Evolutionary conservation across 2,113 vertebrate species (phyloP).

Genomic region (Oophaga pumilio): DNA sequence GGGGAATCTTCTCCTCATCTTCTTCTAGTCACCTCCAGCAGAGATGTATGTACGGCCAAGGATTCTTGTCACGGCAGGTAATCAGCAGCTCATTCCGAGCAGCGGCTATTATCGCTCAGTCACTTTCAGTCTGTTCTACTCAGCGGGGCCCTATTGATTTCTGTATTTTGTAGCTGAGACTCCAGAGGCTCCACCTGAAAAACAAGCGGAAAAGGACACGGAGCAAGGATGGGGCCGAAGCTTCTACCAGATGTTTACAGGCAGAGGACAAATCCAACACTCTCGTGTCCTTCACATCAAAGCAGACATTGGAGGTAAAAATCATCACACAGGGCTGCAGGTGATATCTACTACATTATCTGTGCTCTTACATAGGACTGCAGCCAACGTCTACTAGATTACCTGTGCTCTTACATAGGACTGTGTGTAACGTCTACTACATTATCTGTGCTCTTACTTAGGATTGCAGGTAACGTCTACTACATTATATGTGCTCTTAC

Average conservation of each 20-base stretch:
- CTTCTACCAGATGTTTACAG: conserved; percentile 37
- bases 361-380: too few relatives aligned
- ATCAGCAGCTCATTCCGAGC: conserved; percentile 20
- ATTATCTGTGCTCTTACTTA: too few relatives aligned
- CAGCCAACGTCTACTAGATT: too few relatives aligned
- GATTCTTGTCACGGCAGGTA: conserved; percentile 49
- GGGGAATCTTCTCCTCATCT: too few relatives aligned
- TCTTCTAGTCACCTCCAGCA: neutral
- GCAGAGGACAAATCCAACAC: conserved; percentile 18
- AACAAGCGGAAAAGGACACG: conserved; percentile 12
- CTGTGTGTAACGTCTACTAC: too few relatives aligned
- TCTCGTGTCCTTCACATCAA: too few relatives aligned
- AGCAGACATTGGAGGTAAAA: too few relatives aligned
- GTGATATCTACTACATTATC: too few relatives aligned
- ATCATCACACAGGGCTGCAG: too few relatives aligned
- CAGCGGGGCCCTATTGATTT: conserved; percentile 48
- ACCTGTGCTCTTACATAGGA: too few relatives aligned
- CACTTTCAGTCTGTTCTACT: conserved; percentile 31
- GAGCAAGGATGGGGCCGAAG: conserved; percentile 19
- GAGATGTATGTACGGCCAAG: neutral
- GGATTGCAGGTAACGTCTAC: too few relatives aligned
- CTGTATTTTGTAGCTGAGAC: conserved; percentile 33
- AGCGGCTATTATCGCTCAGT: conserved; percentile 7
- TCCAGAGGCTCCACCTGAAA: conserved; percentile 33
- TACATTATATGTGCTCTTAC: too few relatives aligned